phyloP scores from a whole-genome alignment of 2,888 invertebrate genomes.

The Catonia carolina region DNA sequence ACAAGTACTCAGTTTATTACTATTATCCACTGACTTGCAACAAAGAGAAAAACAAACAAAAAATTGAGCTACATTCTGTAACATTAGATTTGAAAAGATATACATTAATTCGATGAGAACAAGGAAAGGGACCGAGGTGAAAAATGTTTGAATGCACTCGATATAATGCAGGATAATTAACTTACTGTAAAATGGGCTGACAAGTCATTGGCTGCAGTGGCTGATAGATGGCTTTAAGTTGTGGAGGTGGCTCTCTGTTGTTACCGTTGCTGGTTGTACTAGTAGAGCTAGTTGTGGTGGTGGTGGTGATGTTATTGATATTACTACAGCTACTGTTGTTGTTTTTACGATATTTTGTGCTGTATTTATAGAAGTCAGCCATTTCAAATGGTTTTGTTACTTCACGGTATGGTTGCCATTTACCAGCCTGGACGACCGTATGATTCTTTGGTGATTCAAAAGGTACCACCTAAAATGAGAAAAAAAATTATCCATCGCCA shows the following conservation, averaged over 20 bases:
- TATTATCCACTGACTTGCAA: no score
- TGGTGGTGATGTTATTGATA: conserved; percentile 2
- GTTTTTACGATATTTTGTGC: conserved; percentile 80
- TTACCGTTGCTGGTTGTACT: conserved; percentile 46
- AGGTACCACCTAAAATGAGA: conserved; percentile 42
- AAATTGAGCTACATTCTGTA: no score
- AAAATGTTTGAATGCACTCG: no score
- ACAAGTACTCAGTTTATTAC: no score
- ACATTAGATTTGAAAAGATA: no score
- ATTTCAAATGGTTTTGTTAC: conserved; percentile 96
- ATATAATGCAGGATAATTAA: no score
- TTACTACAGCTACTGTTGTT: conserved; percentile 34
- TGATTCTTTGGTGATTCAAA: conserved; percentile 75
- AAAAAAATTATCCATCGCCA: no score
- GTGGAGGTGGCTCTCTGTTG: conserved; percentile 16
- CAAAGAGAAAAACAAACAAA: no score
- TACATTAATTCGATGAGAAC: no score
- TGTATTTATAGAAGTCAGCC: conserved; percentile 97
- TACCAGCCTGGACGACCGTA: conserved; percentile 79
- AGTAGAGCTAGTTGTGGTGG: neutral
- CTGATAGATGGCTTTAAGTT: conserved; percentile 45
- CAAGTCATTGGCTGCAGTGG: conserved; percentile 48
- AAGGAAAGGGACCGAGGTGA: no score
- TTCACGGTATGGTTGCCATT: conserved; percentile 86
- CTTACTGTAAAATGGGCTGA: conserved; percentile 38